phyloP scores from a whole-genome alignment of 2,113 vertebrate species.

The Uria aalge region DNA sequence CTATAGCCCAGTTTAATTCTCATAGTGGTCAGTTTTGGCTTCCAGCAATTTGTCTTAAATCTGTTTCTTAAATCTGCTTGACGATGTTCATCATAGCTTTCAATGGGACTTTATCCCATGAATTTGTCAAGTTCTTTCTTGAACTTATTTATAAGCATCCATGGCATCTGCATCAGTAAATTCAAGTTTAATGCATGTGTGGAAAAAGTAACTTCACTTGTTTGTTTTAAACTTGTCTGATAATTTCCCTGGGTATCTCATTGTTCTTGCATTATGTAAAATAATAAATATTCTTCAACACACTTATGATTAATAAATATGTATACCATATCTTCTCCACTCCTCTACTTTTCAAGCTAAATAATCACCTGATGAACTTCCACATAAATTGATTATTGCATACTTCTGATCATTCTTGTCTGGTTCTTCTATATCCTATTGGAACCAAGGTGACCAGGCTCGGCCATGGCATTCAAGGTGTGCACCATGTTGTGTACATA shows the following conservation, averaged over 20 bases:
- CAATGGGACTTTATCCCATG: not conserved
- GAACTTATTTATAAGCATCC: not conserved
- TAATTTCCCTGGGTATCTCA: not conserved
- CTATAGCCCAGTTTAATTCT: not conserved
- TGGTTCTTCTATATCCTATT: not conserved
- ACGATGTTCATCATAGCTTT: not conserved
- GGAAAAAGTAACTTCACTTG: not conserved
- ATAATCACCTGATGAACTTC: not conserved
- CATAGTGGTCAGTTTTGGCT: not conserved
- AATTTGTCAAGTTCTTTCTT: not conserved
- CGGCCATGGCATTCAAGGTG: not conserved
- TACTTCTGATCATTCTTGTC: not conserved
- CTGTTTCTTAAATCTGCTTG: not conserved
- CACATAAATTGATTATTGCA: not conserved
- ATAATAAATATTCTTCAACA: not conserved
- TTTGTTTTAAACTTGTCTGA: not conserved
- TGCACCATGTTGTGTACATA: not conserved
- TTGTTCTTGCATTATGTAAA: not conserved
- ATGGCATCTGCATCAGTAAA: not conserved
- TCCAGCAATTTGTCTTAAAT: not conserved
- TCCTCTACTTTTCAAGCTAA: not conserved
- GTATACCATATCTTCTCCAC: not conserved
- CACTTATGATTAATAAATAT: not conserved
- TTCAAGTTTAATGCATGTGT: not conserved
- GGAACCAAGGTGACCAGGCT: not conserved